phyloP scores from a whole-genome alignment of 2,113 vertebrate genomes.

The Amia ocellicauda region DNA sequence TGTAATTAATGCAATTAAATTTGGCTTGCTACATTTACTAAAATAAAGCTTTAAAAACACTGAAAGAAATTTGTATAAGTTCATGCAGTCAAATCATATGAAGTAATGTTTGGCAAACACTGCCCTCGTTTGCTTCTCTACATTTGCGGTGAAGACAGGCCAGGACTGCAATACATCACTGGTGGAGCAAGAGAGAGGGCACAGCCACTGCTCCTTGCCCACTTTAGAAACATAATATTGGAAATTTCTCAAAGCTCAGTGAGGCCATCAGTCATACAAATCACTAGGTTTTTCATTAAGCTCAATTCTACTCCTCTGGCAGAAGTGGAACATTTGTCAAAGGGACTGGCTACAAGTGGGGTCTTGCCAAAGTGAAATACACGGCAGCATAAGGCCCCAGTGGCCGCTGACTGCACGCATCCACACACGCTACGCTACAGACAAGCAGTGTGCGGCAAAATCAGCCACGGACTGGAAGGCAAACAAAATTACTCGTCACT shows the following conservation, averaged over 20 bases:
- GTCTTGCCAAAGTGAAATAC: slow-evolving; percentile 15
- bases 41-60: not conserved
- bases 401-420: not conserved
- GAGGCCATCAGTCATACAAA: slow-evolving; percentile 43
- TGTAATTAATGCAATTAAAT: not conserved
- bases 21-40: not conserved
- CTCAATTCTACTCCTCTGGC: slow-evolving; percentile 17
- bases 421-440: not conserved
- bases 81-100: slow-evolving; percentile 49
- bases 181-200: slow-evolving; percentile 38
- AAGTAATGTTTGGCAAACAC: slow-evolving; percentile 63
- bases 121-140: slow-evolving; percentile 44
- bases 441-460: not conserved
- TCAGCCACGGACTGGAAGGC: not conserved
- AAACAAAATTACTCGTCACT: not conserved
- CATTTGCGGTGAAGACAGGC: slow-evolving; percentile 33
- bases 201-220: slow-evolving; percentile 35
- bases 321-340: slow-evolving; percentile 33
- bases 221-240: slow-evolving; percentile 49
- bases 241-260: slow-evolving; percentile 47
- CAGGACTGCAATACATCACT: slow-evolving; percentile 52
- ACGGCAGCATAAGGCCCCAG: slow-evolving; percentile 1
- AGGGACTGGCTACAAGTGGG: slow-evolving; percentile 1
- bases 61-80: not conserved
- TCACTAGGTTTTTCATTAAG: slow-evolving; percentile 26